Evolutionary conservation across 2,797 vertebrate species (phyloP), one percentile per base, ranked within the genome.

Genomic region (Coilia nasus): DNA sequence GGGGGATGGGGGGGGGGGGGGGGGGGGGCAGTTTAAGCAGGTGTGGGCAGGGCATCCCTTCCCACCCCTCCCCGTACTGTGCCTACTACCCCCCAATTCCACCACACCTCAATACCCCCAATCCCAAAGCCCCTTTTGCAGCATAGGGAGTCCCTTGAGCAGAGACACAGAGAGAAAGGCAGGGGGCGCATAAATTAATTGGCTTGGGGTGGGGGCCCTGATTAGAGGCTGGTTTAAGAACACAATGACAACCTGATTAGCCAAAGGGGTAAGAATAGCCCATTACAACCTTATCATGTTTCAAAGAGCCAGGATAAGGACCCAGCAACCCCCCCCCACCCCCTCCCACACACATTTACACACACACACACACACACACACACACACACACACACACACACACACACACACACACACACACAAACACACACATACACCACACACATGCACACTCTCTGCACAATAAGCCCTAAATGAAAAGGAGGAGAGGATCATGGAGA

Each of bases 371-470:
- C 90, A 94, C 93, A 92, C 92, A 92, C 92, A 54, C 50, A 54
- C 50, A 54, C 50, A 54, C 15, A 90, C 89, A 92, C 92, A 90
- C 92, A 92, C 90, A 90, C 90, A 93, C 91, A 93, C 91, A 89
- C 90, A 92, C 41, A 44, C 35, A 64, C 21, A n/a, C 82, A 62
- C 28, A 67, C 17, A 23, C 46, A 47, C 46, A 47, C 46, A 47
- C 46, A 47, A 3, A 47, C 46, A 47, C 46, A 47, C 46, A 47
- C 46, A 47, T 10, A 47, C 46, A 47, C 46, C 46, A 47, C 46
- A 47, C 46, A 47, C 46, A 47, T 10, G 10, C 46, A 47, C 46
- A 47, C 10, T 2, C 50, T 54, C 31, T 17, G 67, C 6, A 35
- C 17, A 41, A 75, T 75, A 35, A 35, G 67, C 15, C 67, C 17